These are phyloP conservation scores for Tympanuchus pallidicinctus DNA, from an alignment of 2,113 vertebrate genomes.

Conservation along the genomic window DNA sequence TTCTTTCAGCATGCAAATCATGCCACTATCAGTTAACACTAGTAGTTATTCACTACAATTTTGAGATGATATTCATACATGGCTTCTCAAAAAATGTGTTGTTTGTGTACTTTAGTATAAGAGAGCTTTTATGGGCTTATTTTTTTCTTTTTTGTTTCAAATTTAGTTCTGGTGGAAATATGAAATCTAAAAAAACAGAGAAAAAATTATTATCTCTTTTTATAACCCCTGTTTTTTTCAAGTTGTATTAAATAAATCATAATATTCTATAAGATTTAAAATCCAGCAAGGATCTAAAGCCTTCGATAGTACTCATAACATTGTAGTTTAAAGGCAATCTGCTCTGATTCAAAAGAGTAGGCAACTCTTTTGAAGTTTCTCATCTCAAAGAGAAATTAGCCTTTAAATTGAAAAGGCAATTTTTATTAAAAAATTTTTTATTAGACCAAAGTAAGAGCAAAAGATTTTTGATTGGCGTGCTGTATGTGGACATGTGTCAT, in stretches of 20 bases:
- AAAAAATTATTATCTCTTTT: neutral
- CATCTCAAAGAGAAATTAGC: slow-evolving; percentile 17
- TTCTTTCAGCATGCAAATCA: neutral
- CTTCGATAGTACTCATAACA: neutral
- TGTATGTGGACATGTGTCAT: neutral
- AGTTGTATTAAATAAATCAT: slow-evolving; percentile 14
- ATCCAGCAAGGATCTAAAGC: slow-evolving; percentile 5
- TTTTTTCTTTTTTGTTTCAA: neutral
- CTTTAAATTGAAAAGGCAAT: slow-evolving; percentile 25
- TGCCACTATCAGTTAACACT: neutral
- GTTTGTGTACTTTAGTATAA: neutral
- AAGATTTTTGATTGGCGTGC: neutral
- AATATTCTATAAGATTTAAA: slow-evolving; percentile 23
- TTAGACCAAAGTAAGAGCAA: neutral
- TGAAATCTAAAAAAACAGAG: neutral
- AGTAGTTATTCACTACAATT: neutral
- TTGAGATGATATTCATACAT: neutral
- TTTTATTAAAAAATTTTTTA: slow-evolving; percentile 12
- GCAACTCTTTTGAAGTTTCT: slow-evolving; percentile 17
- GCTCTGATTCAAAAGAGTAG: neutral
- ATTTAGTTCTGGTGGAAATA: neutral
- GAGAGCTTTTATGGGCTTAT: neutral
- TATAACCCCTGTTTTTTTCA: neutral
- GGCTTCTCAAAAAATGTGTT: neutral
- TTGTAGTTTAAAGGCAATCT: slow-evolving; percentile 47